Base-by-base conservation (phyloP, 2,888 invertebrate genomes). In the Drosophila paranaensis region DNA sequence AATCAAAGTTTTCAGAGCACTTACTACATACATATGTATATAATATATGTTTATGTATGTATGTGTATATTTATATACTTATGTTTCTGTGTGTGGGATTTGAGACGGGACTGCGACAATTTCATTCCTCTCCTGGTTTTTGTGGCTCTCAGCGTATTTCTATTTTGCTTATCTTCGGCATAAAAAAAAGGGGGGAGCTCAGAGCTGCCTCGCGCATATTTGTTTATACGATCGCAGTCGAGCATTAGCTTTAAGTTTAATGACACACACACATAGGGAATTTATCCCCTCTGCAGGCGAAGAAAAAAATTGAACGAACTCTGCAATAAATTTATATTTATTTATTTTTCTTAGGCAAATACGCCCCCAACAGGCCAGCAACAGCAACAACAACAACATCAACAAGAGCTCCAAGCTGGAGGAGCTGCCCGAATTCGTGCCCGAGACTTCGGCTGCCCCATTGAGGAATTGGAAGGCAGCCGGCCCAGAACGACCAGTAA, bases 261-360 rank as follows among this genome's bases (percentile, higher is more conserved):
- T 77, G 74, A 67, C 76, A 71, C 58, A 65, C 60, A 74, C 58
- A 56, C n/a, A 45, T 20, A 20, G 37, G 37, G 13, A 53, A 68
- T 46, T 62, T 68, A 74, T 45, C 55, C 65, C 70, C 62, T 66
- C 53, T 27, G 42, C 66, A 77, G 61, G 67, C 61, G 53, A 25
- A 39, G 9, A 11, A 39, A 71, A 71, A 79, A 72, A 74, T 70
- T 51, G 73, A 71, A 81, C 81, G 63, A 83, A 71, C 81, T 71
- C 82, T 79, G 82, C 81, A 81, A 88, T 82, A 85, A 88, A 88
- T 85, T 88, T 74, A 79, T 85, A 82, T 88, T 88, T 88, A 88
- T 88, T 88, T 89, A 88, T 84, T 88, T 88, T 77, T 77, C 60
- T 86, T 79, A 77, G 74, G 81, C 84, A 82, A 83, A 89, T 80